Base-by-base conservation (phyloP, 2,888 invertebrate species). In the Nomada ferruginata region DNA sequence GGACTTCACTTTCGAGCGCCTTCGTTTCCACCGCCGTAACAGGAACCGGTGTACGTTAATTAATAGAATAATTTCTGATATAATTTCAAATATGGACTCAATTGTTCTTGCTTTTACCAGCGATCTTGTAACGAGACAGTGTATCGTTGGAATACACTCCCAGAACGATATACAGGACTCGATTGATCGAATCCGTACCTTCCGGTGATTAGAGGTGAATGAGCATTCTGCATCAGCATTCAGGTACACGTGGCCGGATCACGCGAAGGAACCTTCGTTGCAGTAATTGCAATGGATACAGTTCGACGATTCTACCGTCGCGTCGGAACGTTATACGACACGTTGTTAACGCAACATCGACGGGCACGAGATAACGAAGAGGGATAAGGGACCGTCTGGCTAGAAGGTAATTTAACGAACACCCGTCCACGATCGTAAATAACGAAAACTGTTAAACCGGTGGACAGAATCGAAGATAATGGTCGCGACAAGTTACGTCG, bases 181-280 rank as follows among this genome's bases (percentile, higher is more conserved):
- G 36, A 36, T 36, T 36, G 7, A 36, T 36, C 36, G 36, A 36
- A 36, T 36, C 36, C 36, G 18, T 20, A 71, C 57, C 65, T 71
- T 61, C 55, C 42, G 73, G n/a, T 23, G 36, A 44, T 69, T 53
- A 74, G 69, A 44, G 50, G 52, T 53, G 26, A 20, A 36, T 36
- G 59, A 29, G 42, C 52, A n/a, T 26, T 26, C 26, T 18, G n/a
- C 61, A 15, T n/a, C 13, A 20, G 52, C 72, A 13, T 64, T 55
- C 59, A 59, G 20, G 20, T 29, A 44, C 42, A 29, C 66, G 57
- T 61, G 69, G 60, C 57, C 55, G 29, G 66, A 68, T 64, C 75
- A 71, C 74, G 36, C 74, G 71, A 74, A 83, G 64, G 75, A 73
- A 83, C 82, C 76, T 76, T 72, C 85, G 53, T 76, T 76, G 70